Conservation (phyloP, 2,888 invertebrate species). For the Andrena marginata region DNA sequence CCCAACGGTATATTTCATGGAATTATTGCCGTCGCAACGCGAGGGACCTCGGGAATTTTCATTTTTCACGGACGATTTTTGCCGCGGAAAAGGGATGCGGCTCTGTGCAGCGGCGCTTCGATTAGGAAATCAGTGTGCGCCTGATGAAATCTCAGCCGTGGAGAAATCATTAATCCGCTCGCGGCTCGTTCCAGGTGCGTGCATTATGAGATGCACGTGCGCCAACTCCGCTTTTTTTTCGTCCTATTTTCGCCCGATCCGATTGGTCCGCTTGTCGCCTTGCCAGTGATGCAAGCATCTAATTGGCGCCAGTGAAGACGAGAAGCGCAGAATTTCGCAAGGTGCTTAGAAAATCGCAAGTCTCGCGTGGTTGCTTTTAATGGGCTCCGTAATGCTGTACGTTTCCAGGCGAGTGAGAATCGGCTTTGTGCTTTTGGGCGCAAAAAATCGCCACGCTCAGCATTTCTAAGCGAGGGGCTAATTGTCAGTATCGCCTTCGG, state of each 20-base stretch:
- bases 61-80: not conserved
- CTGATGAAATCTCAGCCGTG: constrained; percentile 61
- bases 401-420: too few species aligned
- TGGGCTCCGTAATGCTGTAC: too few species aligned
- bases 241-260: not conserved
- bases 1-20: constrained; percentile 7
- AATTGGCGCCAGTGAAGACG: not conserved
- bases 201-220: constrained; percentile 53
- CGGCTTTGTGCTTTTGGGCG: too few species aligned
- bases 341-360: not conserved
- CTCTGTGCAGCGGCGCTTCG: constrained; percentile 26
- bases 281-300: not conserved
- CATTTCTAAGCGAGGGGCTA: too few species aligned
- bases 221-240: constrained; percentile 11
- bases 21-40: constrained; percentile 5
- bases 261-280: constrained; percentile 1
- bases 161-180: constrained; percentile 62
- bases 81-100: not conserved
- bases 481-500: too few species aligned
- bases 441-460: too few species aligned
- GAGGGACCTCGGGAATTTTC: not conserved
- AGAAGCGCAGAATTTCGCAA: not conserved
- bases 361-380: too few species aligned
- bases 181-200: constrained; percentile 51
- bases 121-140: constrained; percentile 59